Evolutionary conservation across 1,140 invertebrate species (phyloP).

Genomic region (Aphelenchoides besseyi): DNA sequence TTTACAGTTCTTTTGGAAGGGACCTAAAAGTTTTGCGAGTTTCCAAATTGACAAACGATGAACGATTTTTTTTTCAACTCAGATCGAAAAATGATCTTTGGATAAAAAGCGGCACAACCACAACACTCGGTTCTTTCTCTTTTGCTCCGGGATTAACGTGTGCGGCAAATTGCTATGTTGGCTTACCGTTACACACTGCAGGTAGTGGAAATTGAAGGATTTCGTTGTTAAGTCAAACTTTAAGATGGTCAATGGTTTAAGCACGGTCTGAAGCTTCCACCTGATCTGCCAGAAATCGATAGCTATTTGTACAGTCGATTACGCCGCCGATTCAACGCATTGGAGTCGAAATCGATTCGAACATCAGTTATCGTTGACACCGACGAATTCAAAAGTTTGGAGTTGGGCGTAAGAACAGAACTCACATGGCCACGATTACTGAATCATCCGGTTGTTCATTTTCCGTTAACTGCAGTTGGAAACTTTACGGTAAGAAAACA

Average conservation of each 20-base stretch:
- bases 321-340: slow-evolving; percentile 63
- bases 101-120: slow-evolving; percentile 29
- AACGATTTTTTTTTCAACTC: slow-evolving; percentile 47
- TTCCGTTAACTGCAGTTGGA: slow-evolving; percentile 78
- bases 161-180: slow-evolving; percentile 74
- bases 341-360: slow-evolving; percentile 67
- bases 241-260: slow-evolving; percentile 72
- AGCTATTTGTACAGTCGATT: slow-evolving; percentile 65
- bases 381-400: slow-evolving; percentile 67
- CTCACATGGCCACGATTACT: slow-evolving; percentile 73
- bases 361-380: slow-evolving; percentile 75
- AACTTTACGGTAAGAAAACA: slow-evolving; percentile 69
- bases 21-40: slow-evolving; percentile 46
- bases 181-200: slow-evolving; percentile 68
- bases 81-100: slow-evolving; percentile 1
- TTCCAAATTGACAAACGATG: slow-evolving; percentile 40
- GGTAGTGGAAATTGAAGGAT: slow-evolving; percentile 64
- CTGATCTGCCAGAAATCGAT: slow-evolving; percentile 66
- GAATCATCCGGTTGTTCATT: slow-evolving; percentile 67
- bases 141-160: slow-evolving; percentile 74
- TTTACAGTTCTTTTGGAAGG: slow-evolving; percentile 55
- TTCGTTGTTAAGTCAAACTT: neutral
- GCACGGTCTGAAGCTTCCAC: slow-evolving; percentile 70
- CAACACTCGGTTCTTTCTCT: slow-evolving; percentile 68
- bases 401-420: slow-evolving; percentile 64